Evolutionary conservation across 2,797 vertebrate genomes (phyloP).

Genomic region (Chanos chanos): DNA sequence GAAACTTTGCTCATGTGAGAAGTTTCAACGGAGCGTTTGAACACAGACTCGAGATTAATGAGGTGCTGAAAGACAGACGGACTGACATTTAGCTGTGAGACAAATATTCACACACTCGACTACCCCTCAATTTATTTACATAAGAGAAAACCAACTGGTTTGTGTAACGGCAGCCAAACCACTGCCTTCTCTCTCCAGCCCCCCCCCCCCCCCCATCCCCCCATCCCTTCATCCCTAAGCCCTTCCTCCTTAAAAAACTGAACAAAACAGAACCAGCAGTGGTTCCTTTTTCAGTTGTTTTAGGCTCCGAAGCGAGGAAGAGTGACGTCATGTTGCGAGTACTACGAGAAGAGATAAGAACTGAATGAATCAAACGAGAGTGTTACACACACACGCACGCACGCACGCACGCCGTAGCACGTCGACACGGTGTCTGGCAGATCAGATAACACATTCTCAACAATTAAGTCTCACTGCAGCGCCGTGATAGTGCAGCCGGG

Average conservation of each 20-base stretch:
- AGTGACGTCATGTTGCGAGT: constrained; percentile 23
- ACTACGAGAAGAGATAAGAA: constrained; percentile 18
- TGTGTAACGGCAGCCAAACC: constrained; percentile 26
- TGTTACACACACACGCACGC: constrained; percentile 2
- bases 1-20: no score
- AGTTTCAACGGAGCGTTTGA: background rate
- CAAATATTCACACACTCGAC: constrained; percentile 9
- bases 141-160: constrained; percentile 11
- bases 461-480: constrained; percentile 30
- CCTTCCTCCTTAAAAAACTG: no score
- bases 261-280: constrained; percentile 18
- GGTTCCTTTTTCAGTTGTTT: constrained; percentile 33
- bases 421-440: constrained; percentile 31
- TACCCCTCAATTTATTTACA: constrained; percentile 27
- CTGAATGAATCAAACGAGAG: constrained; percentile 19
- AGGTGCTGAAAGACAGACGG: constrained; percentile 26
- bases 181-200: constrained; percentile 31
- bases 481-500: constrained; percentile 42
- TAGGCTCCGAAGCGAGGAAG: background rate
- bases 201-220: no score
- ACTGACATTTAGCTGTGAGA: constrained; percentile 16
- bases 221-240: no score
- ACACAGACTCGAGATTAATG: constrained; percentile 16
- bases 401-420: background rate
- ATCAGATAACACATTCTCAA: constrained; percentile 41